phyloP scores from a whole-genome alignment of 2,888 invertebrate genomes.

The Physocephala rufipes region DNA sequence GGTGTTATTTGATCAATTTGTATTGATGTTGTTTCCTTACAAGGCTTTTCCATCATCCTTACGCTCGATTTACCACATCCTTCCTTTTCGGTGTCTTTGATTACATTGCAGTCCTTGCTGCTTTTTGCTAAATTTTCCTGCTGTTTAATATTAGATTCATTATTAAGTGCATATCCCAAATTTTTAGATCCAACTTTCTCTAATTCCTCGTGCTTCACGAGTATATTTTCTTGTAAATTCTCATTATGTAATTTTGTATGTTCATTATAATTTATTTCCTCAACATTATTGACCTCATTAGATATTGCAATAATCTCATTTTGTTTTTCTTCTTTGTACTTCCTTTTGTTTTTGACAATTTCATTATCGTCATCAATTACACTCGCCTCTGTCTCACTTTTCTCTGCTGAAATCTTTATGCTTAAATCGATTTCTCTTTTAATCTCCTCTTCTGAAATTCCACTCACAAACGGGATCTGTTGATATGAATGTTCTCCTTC shows the following conservation, averaged over 20 bases:
- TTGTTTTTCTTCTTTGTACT: neutral
- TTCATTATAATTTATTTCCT: neutral
- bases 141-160: neutral
- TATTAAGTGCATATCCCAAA: neutral
- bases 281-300: neutral
- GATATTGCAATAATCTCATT: neutral
- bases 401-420: neutral
- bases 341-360: neutral
- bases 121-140: slow-evolving; percentile 1
- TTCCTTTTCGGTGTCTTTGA: neutral
- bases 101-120: neutral
- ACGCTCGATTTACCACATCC: neutral
- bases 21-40: neutral
- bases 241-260: neutral
- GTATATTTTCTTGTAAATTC: neutral
- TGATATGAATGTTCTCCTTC: slow-evolving; percentile 10
- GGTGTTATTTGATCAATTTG: neutral
- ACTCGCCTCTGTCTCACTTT: neutral
- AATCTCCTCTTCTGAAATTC: neutral
- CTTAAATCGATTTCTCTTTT: no score
- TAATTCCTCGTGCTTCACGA: neutral
- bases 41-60: neutral
- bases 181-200: no score
- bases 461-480: no score
- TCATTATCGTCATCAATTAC: neutral